Conservation (phyloP, 2,797 vertebrate genomes). For the Hirundo rustica region DNA sequence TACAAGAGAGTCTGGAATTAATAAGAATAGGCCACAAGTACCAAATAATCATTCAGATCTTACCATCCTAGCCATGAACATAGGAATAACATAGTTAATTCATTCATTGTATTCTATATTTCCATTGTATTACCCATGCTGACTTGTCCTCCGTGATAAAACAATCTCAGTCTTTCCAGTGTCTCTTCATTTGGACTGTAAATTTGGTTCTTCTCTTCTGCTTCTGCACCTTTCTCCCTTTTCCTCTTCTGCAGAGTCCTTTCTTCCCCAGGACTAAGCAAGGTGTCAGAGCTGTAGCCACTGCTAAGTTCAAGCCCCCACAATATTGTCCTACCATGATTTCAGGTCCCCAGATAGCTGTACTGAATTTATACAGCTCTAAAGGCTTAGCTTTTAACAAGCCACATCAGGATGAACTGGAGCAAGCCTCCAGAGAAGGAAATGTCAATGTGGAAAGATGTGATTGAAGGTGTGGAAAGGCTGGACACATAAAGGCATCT, state of each 20-base stretch:
- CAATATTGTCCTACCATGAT: neutral
- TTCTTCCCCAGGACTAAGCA: neutral
- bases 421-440: neutral
- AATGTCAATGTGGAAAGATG: neutral
- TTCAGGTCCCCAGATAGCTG: neutral
- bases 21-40: neutral
- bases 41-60: neutral
- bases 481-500: neutral
- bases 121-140: neutral
- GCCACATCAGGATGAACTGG: neutral
- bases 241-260: neutral
- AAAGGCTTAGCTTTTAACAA: neutral
- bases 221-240: neutral
- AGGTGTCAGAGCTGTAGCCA: neutral
- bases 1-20: neutral
- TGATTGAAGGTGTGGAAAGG: neutral
- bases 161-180: neutral
- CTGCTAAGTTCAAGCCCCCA: neutral
- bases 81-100: neutral
- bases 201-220: neutral
- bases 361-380: neutral
- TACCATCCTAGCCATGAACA: neutral
- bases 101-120: neutral
- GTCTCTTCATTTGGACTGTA: neutral
- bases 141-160: neutral